Evolutionary conservation across 2,113 vertebrate genomes (phyloP).

Genomic region (Cathartes aura): DNA sequence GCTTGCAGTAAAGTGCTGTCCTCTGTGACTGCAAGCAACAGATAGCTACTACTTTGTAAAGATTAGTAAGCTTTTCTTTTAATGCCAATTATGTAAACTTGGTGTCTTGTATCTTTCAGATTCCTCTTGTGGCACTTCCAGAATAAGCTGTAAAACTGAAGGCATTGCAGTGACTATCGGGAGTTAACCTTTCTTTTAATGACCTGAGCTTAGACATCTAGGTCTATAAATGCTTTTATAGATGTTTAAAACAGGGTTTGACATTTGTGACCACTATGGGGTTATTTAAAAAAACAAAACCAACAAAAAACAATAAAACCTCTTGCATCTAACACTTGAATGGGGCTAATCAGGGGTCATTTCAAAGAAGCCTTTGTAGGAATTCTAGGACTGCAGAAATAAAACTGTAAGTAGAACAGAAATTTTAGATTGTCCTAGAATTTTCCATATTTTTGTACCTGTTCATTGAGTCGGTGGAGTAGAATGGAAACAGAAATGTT

Average conservation of each 20-base stretch:
- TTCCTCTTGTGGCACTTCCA: slow-evolving; percentile 38
- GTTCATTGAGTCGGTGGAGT: neutral
- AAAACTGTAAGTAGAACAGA: neutral
- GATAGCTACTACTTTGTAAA: neutral
- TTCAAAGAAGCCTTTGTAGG: slow-evolving; percentile 30
- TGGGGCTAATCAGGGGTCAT: slow-evolving; percentile 1
- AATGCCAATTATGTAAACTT: neutral
- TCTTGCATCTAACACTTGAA: slow-evolving; percentile 44
- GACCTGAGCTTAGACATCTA: slow-evolving; percentile 34
- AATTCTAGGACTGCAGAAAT: slow-evolving; percentile 12
- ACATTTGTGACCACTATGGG: slow-evolving; percentile 43
- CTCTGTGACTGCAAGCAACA: neutral
- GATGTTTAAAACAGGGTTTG: slow-evolving; percentile 51
- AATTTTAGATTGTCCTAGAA: slow-evolving; percentile 42
- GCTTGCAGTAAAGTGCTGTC: neutral
- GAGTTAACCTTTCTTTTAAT: slow-evolving; percentile 39
- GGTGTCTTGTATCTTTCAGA: slow-evolving; percentile 60
- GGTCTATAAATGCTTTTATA: slow-evolving; percentile 60
- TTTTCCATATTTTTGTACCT: slow-evolving; percentile 40
- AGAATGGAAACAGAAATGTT: neutral
- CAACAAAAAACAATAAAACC: neutral
- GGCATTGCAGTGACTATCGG: slow-evolving; percentile 42
- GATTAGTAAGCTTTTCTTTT: neutral
- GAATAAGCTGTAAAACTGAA: slow-evolving; percentile 41
- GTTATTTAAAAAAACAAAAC: slow-evolving; percentile 7